phyloP scores from a whole-genome alignment of 2,888 invertebrate species.

The Dermolepida albohirtum region DNA sequence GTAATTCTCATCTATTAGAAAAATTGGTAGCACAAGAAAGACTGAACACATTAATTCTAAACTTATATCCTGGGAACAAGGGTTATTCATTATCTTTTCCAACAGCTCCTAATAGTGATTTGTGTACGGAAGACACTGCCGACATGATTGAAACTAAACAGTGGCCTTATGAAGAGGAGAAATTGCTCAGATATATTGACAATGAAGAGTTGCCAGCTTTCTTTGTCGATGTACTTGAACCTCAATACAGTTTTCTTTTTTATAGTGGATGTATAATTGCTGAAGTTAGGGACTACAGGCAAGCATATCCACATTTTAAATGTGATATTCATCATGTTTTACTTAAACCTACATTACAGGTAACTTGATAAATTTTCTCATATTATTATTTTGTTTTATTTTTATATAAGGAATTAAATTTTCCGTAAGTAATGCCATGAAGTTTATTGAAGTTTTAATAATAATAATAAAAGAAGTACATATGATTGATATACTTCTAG shows the following conservation, averaged over 20 bases:
- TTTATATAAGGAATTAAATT: too few species aligned
- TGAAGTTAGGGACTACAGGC: constrained; percentile 90
- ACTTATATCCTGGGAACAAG: constrained; percentile 91
- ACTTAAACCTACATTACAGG: constrained; percentile 88
- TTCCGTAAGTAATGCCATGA: too few species aligned
- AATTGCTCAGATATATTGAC: constrained; percentile 87
- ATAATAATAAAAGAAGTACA: too few species aligned
- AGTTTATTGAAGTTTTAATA: too few species aligned
- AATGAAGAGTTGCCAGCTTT: constrained; percentile 91
- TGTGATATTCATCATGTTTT: constrained; percentile 90
- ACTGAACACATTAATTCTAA: constrained; percentile 89
- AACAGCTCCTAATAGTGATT: constrained; percentile 43
- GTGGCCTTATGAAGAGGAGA: constrained; percentile 92
- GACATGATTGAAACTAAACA: constrained; percentile 78
- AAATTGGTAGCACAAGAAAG: constrained; percentile 87
- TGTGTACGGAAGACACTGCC: constrained; percentile 61
- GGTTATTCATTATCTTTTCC: constrained; percentile 78
- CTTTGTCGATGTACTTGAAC: constrained; percentile 85
- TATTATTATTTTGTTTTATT: too few species aligned
- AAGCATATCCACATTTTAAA: constrained; percentile 80
- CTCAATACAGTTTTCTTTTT: constrained; percentile 86
- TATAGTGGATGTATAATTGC: constrained; percentile 93
- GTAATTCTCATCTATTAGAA: constrained; percentile 81
- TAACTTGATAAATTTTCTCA: constrained; percentile 61
- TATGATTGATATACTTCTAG: too few species aligned